These are phyloP conservation scores for Phaethon lepturus DNA, from an alignment of 2,113 vertebrate genomes.

Conservation along the genomic window DNA sequence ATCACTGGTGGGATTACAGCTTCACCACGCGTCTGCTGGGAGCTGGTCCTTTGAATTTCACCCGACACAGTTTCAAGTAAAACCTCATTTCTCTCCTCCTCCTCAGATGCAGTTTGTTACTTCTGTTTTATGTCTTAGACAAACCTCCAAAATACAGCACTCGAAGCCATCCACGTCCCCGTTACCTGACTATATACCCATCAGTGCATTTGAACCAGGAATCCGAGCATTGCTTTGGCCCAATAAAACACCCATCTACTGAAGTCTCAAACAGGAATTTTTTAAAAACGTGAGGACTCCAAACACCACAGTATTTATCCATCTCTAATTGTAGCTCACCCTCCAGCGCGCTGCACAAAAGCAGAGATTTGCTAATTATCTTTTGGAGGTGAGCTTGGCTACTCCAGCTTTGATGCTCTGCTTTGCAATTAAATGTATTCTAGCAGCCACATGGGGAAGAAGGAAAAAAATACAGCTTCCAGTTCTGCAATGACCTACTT, in stretches of 20 bases:
- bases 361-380: slow-evolving; percentile 37
- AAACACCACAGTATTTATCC: neutral
- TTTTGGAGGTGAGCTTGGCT: slow-evolving; percentile 38
- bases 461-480: slow-evolving; percentile 47
- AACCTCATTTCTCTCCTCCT: neutral
- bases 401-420: slow-evolving; percentile 51
- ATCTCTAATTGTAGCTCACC: neutral
- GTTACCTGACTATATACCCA: no score
- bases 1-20: neutral
- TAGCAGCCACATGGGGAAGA: slow-evolving; percentile 40
- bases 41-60: neutral
- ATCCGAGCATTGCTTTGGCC: neutral
- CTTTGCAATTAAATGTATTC: slow-evolving; percentile 61
- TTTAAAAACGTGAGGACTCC: neutral
- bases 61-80: neutral
- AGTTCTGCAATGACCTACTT: slow-evolving; percentile 74
- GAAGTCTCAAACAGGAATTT: neutral
- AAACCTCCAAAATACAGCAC: neutral
- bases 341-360: neutral
- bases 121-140: neutral
- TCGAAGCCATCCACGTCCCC: accelerated
- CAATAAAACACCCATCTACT: neutral
- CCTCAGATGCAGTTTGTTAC: neutral
- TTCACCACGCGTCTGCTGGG: neutral
- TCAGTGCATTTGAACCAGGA: neutral